phyloP scores from a whole-genome alignment of 2,113 vertebrate genomes.

The Phrynocephalus versicolor region DNA sequence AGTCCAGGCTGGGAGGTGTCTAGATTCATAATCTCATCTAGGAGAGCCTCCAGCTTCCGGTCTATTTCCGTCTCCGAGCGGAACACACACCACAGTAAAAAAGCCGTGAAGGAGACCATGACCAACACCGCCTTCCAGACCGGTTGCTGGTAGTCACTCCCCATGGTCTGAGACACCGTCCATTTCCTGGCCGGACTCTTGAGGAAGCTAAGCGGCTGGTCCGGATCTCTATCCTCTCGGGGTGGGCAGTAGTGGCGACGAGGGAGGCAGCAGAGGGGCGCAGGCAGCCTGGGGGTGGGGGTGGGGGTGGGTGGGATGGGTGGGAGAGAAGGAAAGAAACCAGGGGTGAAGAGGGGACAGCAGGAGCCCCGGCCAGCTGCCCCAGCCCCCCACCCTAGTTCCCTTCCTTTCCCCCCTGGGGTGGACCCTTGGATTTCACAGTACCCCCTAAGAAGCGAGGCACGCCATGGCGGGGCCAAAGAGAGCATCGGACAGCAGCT shows the following conservation, averaged over 20 bases:
- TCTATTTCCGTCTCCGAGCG: not conserved
- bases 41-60: accelerated
- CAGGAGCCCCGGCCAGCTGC: not conserved
- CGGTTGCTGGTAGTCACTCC: not conserved
- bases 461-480: too few relatives aligned
- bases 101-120: accelerated
- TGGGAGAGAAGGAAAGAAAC: slow-evolving; percentile 5
- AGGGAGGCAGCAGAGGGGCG: not conserved
- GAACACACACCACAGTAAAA: not conserved
- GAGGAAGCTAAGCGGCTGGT: not conserved
- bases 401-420: not conserved
- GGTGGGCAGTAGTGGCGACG: not conserved
- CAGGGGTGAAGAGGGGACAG: not conserved
- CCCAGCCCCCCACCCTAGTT: not conserved
- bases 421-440: too few relatives aligned
- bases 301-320: too few relatives aligned
- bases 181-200: not conserved
- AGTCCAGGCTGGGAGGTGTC: not conserved
- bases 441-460: too few relatives aligned
- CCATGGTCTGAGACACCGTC: not conserved
- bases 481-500: too few relatives aligned
- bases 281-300: not conserved
- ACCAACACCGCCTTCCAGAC: not conserved
- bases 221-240: not conserved
- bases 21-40: not conserved